A percentile compares a stretch with the other conserved stretches of the same genome.
These are phyloP conservation scores for Limnodromus scolopaceus DNA, from an alignment of 2,797 vertebrate genomes.

Conservation along the genomic window DNA sequence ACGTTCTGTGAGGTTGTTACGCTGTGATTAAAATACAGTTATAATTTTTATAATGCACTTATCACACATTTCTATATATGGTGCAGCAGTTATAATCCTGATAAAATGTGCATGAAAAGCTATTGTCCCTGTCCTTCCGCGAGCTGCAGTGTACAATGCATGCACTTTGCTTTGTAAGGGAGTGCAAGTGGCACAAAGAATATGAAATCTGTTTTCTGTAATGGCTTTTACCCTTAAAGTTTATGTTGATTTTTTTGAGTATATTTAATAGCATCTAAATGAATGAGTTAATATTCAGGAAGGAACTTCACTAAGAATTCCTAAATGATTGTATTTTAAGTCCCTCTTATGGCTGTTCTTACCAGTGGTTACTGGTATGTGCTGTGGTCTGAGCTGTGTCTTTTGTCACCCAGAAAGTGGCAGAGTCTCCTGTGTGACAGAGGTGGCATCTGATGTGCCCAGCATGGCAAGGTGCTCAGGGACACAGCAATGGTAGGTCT, in stretches of 20 bases:
- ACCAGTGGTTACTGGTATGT: neutral
- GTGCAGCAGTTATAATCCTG: slow-evolving; percentile 45
- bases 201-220: neutral
- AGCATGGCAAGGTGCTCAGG: neutral
- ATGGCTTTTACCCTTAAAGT: neutral
- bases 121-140: slow-evolving; percentile 43
- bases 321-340: neutral
- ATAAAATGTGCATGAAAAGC: slow-evolving; percentile 34
- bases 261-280: neutral
- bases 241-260: neutral
- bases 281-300: neutral
- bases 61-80: slow-evolving; percentile 45
- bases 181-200: neutral
- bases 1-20: slow-evolving; percentile 24
- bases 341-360: neutral
- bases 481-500: accelerated
- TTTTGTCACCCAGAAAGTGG: neutral
- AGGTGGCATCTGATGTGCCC: accelerated
- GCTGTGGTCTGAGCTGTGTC: neutral
- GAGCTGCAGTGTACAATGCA: neutral
- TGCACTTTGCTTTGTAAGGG: neutral
- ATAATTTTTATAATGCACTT: slow-evolving; percentile 65
- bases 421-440: neutral
- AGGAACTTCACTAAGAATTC: neutral
- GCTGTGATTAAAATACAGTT: slow-evolving; percentile 62